A percentile compares a stretch with the other conserved stretches of the same genome.
Evolutionary conservation across 2,888 invertebrate species (phyloP).

Genomic region (Thalpophila matura): DNA sequence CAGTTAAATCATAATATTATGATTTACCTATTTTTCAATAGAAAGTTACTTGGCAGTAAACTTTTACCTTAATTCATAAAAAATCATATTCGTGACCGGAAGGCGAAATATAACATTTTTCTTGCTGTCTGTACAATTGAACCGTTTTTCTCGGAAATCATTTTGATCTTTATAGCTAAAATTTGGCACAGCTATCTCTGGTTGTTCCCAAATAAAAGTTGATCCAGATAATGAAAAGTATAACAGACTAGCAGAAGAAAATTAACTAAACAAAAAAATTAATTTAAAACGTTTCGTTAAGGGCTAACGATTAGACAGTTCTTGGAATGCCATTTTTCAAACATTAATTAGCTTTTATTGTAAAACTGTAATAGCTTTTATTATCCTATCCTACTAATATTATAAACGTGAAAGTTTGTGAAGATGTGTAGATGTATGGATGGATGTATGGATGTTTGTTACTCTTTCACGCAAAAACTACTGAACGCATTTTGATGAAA

Average conservation of each 20-base stretch:
- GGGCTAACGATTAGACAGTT: background rate
- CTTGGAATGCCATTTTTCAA: background rate
- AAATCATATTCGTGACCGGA: background rate
- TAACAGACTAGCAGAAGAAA: background rate
- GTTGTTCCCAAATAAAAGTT: slow-evolving; percentile 19
- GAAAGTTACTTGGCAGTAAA: slow-evolving; percentile 45
- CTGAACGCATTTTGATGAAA: too few species aligned
- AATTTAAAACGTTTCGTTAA: background rate
- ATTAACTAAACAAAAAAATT: background rate
- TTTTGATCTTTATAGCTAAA: slow-evolving; percentile 12
- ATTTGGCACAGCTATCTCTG: slow-evolving; percentile 44
- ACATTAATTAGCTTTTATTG: slow-evolving; percentile 4
- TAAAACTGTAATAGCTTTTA: too few species aligned
- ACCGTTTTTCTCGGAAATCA: slow-evolving; percentile 29
- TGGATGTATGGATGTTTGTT: too few species aligned
- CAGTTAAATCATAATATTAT: slow-evolving; percentile 8
- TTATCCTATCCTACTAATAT: too few species aligned
- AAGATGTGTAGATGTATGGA: too few species aligned
- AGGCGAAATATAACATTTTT: background rate
- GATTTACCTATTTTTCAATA: slow-evolving; percentile 29
- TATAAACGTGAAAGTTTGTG: too few species aligned
- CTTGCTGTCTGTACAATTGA: slow-evolving; percentile 6
- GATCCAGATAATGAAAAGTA: slow-evolving; percentile 43
- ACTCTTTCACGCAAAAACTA: too few species aligned
- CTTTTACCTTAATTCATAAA: too few species aligned